These are phyloP conservation scores for Phoebastria nigripes DNA, from an alignment of 2,797 vertebrate species.

Conservation along the genomic window DNA sequence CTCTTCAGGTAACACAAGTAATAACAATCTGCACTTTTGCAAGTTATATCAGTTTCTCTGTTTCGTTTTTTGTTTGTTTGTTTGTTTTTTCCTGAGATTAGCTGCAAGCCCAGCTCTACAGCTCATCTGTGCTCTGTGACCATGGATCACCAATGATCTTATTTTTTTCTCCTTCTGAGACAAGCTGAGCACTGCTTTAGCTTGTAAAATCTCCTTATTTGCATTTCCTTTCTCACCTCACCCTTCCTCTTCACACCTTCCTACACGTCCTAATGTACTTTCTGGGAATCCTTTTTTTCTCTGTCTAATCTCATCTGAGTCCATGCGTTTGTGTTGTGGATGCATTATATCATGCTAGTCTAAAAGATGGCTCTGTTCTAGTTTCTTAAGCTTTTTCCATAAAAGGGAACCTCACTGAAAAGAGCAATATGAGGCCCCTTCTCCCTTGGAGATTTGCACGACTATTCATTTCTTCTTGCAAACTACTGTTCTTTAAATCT, in stretches of 20 bases:
- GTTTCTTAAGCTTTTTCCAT: background rate
- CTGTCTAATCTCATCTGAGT: background rate
- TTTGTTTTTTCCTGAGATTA: background rate
- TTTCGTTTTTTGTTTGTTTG: too few relatives aligned
- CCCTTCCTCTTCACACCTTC: slow-evolving; percentile 47
- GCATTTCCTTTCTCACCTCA: slow-evolving; percentile 36
- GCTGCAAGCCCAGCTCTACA: background rate
- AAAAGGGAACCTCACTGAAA: slow-evolving; percentile 8
- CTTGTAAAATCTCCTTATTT: slow-evolving; percentile 2
- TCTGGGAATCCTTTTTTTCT: background rate
- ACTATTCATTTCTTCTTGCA: background rate
- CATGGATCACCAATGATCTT: background rate
- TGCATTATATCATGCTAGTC: background rate
- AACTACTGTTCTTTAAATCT: background rate
- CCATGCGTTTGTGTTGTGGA: background rate
- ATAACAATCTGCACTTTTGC: background rate
- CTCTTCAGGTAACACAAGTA: background rate
- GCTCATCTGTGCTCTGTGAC: background rate
- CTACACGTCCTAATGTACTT: slow-evolving; percentile 35
- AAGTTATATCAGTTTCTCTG: background rate
- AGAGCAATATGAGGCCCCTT: background rate
- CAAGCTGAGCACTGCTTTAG: background rate
- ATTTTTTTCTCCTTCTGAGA: background rate
- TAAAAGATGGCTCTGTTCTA: slow-evolving; percentile 11
- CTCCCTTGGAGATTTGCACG: background rate